phyloP scores from a whole-genome alignment of 1,140 invertebrate genomes.

The Plectus sambesii region DNA sequence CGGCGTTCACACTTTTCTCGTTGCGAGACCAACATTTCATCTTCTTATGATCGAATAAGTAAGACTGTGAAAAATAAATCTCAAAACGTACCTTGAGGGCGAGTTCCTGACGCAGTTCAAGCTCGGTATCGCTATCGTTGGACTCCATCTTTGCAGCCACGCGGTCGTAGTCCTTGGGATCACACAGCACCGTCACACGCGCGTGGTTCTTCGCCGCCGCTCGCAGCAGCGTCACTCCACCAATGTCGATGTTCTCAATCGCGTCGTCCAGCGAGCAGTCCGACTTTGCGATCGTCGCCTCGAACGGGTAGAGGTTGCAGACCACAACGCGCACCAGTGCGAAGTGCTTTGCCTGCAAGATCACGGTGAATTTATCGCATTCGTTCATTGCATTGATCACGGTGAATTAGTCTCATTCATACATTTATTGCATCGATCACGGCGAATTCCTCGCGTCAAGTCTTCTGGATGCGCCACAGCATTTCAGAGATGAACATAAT shows the following conservation, averaged over 20 bases:
- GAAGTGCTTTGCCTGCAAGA: constrained; percentile 23
- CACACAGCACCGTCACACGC: constrained; percentile 86
- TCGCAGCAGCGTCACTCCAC: constrained; percentile 79
- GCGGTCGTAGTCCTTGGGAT: constrained; percentile 68
- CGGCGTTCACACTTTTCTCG: too few species aligned
- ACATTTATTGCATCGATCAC: constrained; percentile 12
- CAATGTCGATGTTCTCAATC: constrained; percentile 93
- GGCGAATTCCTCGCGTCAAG: background rate
- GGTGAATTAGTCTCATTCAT: too few species aligned
- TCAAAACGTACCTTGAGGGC: constrained; percentile 46
- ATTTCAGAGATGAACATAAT: too few species aligned
- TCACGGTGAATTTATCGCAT: background rate
- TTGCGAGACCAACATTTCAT: too few species aligned
- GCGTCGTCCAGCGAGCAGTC: constrained; percentile 73
- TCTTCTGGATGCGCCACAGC: too few species aligned
- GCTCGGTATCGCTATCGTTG: background rate
- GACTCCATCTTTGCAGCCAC: constrained; percentile 31
- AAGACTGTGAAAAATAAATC: constrained; percentile 13
- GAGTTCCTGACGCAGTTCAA: constrained; percentile 36
- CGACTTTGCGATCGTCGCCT: constrained; percentile 68
- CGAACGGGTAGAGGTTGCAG: constrained; percentile 94
- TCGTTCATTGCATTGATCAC: background rate
- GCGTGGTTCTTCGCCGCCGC: constrained; percentile 94
- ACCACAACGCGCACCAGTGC: constrained; percentile 49
- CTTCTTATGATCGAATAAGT: too few species aligned